phyloP scores from a whole-genome alignment of 2,797 vertebrate genomes.

The Lates japonicus region DNA sequence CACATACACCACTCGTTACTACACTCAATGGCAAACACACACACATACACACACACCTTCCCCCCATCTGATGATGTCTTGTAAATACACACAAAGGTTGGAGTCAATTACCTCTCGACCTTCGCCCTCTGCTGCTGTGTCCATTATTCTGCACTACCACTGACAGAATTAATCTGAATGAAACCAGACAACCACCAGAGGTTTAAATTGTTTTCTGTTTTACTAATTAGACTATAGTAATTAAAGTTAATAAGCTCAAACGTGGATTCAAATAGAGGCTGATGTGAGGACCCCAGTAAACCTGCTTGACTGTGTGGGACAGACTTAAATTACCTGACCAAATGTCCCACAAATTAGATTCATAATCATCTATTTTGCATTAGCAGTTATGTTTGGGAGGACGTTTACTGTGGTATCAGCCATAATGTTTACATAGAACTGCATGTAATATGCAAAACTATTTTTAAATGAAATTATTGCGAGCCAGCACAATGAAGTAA shows the following conservation, averaged over 20 bases:
- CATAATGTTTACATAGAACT: neutral
- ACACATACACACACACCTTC: slow-evolving; percentile 18
- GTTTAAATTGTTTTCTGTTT: slow-evolving; percentile 49
- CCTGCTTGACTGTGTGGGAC: neutral
- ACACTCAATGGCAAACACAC: slow-evolving; percentile 29
- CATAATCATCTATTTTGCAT: neutral
- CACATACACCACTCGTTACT: slow-evolving; percentile 41
- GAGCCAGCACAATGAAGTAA: neutral
- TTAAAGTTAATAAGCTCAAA: slow-evolving; percentile 39
- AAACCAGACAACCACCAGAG: slow-evolving; percentile 10
- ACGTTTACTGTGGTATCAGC: neutral
- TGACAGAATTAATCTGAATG: slow-evolving; percentile 49
- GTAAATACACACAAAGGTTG: slow-evolving; percentile 47
- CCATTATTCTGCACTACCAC: slow-evolving; percentile 37
- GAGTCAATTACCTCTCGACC: slow-evolving; percentile 66
- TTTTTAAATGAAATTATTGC: neutral
- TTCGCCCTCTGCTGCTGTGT: slow-evolving; percentile 21
- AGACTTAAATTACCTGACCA: neutral
- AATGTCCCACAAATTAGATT: neutral
- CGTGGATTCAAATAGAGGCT: slow-evolving; percentile 2
- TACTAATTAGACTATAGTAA: slow-evolving; percentile 35
- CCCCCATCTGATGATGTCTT: slow-evolving; percentile 20
- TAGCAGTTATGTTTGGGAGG: neutral
- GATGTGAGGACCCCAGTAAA: slow-evolving; percentile 13
- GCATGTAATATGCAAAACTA: neutral